A percentile compares a stretch with the other conserved stretches of the same genome.
Conservation (phyloP, 2,888 invertebrate genomes). For the Stenichneumon culpator region DNA sequence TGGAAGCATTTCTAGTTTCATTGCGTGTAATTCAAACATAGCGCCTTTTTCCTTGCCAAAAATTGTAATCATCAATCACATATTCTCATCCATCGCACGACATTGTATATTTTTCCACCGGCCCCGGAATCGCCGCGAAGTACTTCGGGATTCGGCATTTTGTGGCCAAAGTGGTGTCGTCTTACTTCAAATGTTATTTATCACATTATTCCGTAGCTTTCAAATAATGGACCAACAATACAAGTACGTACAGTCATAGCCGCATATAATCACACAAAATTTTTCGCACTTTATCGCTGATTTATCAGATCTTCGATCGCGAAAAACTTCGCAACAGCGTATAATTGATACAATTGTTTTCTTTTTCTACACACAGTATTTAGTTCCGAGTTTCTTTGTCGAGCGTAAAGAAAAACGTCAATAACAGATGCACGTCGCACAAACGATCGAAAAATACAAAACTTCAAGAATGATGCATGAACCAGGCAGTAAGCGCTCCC, state of each 20-base stretch:
- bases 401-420: background rate
- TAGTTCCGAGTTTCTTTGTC: background rate
- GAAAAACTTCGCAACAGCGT: background rate
- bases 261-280: background rate
- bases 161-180: too few species aligned
- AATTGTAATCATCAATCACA: background rate
- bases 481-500: constrained; percentile 94
- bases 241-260: background rate
- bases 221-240: background rate
- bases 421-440: background rate
- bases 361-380: background rate
- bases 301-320: background rate
- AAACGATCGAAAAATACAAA: background rate
- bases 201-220: too few species aligned
- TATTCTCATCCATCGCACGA: background rate
- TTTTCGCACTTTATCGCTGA: background rate
- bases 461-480: constrained; percentile 89
- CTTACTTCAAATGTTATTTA: too few species aligned
- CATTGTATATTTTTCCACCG: background rate
- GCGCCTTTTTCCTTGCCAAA: background rate
- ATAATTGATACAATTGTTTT: background rate
- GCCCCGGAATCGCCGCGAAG: background rate
- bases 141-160: too few species aligned
- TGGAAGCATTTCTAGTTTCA: background rate
- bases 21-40: background rate